Conservation (phyloP, 2,113 vertebrate genomes). For the Meleagris gallopavo region DNA sequence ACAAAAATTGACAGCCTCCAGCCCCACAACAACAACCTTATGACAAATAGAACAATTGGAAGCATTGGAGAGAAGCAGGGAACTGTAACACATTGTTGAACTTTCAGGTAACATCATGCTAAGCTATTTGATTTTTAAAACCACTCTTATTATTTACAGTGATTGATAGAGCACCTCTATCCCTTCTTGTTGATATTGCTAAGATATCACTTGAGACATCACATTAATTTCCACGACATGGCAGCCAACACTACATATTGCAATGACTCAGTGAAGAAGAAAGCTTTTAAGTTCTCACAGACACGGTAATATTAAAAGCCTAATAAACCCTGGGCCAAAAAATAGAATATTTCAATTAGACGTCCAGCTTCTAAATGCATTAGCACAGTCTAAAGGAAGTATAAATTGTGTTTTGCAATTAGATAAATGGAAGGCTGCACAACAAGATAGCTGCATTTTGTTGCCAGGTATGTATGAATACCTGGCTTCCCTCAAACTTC, state of each 20-base stretch:
- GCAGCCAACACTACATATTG: neutral
- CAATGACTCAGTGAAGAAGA: neutral
- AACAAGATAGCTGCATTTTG: neutral
- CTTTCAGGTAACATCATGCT: neutral
- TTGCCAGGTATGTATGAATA: neutral
- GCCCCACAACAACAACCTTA: neutral
- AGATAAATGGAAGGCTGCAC: neutral
- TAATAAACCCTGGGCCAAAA: neutral
- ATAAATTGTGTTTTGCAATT: neutral
- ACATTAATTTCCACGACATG: fast-evolving
- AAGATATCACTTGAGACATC: neutral
- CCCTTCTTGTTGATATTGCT: neutral
- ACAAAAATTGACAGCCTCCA: neutral
- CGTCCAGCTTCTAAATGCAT: neutral
- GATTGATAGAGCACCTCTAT: neutral
- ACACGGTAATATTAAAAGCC: neutral
- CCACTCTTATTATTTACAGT: neutral
- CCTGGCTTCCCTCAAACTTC: neutral
- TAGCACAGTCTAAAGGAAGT: neutral
- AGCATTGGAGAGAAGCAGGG: constrained; percentile 28
- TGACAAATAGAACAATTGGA: constrained; percentile 5
- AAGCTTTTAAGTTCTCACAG: neutral
- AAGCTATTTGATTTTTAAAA: neutral
- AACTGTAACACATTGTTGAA: neutral
- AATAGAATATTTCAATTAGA: neutral